Base-by-base conservation (phyloP, 1,140 invertebrate genomes). In the Medauroidea extradentata region DNA sequence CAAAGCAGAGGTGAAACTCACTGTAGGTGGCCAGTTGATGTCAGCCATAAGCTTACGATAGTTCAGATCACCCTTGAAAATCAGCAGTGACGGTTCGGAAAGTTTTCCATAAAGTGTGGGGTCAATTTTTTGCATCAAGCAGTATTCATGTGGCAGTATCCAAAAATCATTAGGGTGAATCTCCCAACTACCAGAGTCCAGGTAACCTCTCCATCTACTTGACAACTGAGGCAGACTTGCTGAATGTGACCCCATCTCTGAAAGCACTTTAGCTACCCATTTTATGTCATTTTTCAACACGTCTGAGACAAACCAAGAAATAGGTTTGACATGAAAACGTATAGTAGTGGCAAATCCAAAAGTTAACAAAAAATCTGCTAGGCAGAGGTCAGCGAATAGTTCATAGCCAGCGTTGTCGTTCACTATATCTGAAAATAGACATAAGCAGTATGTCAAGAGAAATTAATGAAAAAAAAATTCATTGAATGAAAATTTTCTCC, bases 281-380 rank as follows among this genome's bases (percentile, higher is more conserved):
- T 82, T 63, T 50, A 96, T 87, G 78, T 99, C 96, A 5, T 74
- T 67, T 18, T 64, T 64, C 7, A 85, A 92, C 1, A 89, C 88
- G 74, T 99, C 97, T 9, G 96, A 99, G 1, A 99, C 85, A 73
- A 93, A 99, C 97, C 97, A 99, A 0, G 96, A 95, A 63, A 94
- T 87, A 11, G 80, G 77, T 80, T 99, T 99, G 0, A 88, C 85
- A 73, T 96, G 87, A 65, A 99, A 90, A 56, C 87, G 75, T 42
- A 99, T 79, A 75, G 82, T 83, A 27, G 78, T 72, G 0, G 85
- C 87, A 16, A 93, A 74, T 42, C 83, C 79, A 53, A 83, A 77
- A 14, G 79, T 71, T 21, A 90, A 71, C 2, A 99, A 73, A 67
- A 89, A 91, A 64, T 90, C 86, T 13, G 91, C 89, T 11, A 99